phyloP scores from a whole-genome alignment of 2,888 invertebrate species.

The Marronus borbonicus region DNA sequence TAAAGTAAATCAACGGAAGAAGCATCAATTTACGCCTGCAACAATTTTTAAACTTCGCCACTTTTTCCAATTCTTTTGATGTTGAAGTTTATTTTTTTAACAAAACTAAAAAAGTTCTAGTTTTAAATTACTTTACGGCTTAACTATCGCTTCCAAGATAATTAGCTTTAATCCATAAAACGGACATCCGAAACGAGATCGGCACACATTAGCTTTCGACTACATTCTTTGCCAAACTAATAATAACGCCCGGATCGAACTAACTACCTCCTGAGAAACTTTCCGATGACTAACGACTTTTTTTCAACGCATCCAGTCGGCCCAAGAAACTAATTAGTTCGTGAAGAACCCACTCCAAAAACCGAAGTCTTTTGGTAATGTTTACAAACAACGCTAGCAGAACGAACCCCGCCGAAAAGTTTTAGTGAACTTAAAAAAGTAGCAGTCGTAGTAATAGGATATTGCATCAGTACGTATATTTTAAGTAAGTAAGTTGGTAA shows the following conservation, averaged over 20 bases:
- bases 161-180: too few relatives aligned
- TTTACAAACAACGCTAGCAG: slow-evolving; percentile 10
- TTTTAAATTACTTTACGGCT: too few relatives aligned
- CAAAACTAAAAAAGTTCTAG: too few relatives aligned
- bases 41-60: too few relatives aligned
- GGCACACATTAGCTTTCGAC: not conserved
- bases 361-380: slow-evolving; percentile 4
- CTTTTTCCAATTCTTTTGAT: too few relatives aligned
- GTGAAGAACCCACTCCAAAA: slow-evolving; percentile 17
- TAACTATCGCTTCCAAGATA: not conserved
- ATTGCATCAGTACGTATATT: too few relatives aligned
- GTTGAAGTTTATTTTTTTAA: too few relatives aligned
- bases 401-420: not conserved
- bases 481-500: too few relatives aligned
- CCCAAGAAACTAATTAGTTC: slow-evolving; percentile 29
- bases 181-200: not conserved
- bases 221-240: not conserved
- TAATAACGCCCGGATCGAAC: not conserved
- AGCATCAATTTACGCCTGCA: too few relatives aligned
- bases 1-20: too few relatives aligned
- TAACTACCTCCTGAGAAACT: not conserved
- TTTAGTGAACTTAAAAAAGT: not conserved
- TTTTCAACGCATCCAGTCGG: not conserved
- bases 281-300: slow-evolving; percentile 11
- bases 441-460: not conserved